Evolutionary conservation across 1,140 invertebrate genomes (phyloP).

Genomic region (Colletes gigas): DNA sequence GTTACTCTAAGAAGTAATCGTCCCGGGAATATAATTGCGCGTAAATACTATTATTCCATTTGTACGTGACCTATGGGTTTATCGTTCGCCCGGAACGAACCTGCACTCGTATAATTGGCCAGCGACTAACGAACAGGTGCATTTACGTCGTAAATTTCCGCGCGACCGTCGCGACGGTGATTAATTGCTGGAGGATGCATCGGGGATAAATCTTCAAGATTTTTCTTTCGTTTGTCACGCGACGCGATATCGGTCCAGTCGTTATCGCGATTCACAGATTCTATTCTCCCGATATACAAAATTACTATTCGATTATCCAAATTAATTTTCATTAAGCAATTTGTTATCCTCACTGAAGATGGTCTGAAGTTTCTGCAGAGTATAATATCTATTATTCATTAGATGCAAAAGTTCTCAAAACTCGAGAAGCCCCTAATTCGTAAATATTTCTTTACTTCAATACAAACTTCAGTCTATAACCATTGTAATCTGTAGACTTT

Average conservation of each 20-base stretch:
- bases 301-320: no score
- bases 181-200: conserved; percentile 2
- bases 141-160: background rate
- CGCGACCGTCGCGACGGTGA: background rate
- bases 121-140: background rate
- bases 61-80: background rate
- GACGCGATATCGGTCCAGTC: background rate
- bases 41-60: conserved; percentile 2
- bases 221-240: background rate
- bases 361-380: no score
- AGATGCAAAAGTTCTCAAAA: no score
- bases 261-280: background rate
- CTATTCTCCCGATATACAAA: no score
- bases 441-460: no score
- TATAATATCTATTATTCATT: no score
- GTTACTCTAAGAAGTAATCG: conserved; percentile 18
- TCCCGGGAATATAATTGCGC: background rate
- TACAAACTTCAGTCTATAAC: no score
- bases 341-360: no score
- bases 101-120: conserved; percentile 7
- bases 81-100: background rate
- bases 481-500: no score
- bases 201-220: background rate
- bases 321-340: no score
- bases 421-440: no score